Conservation (phyloP, 2,113 vertebrate species). For the Agelaius tricolor region DNA sequence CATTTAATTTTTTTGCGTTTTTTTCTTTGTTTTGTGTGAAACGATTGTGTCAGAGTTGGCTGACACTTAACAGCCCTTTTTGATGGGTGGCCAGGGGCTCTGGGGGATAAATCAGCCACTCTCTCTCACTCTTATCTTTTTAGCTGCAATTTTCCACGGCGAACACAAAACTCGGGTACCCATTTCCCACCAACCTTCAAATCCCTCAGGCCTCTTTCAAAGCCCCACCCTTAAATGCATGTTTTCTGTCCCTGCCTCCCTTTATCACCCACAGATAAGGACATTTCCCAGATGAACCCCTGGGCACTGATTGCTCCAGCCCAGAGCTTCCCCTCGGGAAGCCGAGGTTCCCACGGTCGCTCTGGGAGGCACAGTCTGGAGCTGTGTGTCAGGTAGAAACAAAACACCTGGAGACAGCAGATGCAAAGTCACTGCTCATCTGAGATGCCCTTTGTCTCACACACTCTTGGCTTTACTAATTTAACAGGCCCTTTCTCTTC, state of each 20-base stretch:
- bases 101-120: not conserved
- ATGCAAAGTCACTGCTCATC: not conserved
- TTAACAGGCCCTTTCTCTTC: not conserved
- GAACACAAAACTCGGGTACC: not conserved
- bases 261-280: constrained; percentile 23
- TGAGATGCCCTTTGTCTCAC: not conserved
- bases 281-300: not conserved
- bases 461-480: not conserved
- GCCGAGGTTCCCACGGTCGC: not conserved
- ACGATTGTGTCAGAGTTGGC: not conserved
- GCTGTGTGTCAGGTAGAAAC: not conserved
- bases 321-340: not conserved
- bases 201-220: not conserved
- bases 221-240: not conserved
- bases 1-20: not conserved
- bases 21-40: not conserved
- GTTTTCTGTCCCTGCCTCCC: constrained; percentile 33
- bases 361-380: not conserved
- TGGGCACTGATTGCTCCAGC: not conserved
- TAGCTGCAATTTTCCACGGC: not conserved
- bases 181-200: constrained; percentile 33
- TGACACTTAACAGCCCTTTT: not conserved
- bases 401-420: not conserved
- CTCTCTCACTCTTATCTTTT: not conserved
- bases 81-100: not conserved